Conservation (phyloP, 2,888 invertebrate species). For the Andrena haemorrhoa region DNA sequence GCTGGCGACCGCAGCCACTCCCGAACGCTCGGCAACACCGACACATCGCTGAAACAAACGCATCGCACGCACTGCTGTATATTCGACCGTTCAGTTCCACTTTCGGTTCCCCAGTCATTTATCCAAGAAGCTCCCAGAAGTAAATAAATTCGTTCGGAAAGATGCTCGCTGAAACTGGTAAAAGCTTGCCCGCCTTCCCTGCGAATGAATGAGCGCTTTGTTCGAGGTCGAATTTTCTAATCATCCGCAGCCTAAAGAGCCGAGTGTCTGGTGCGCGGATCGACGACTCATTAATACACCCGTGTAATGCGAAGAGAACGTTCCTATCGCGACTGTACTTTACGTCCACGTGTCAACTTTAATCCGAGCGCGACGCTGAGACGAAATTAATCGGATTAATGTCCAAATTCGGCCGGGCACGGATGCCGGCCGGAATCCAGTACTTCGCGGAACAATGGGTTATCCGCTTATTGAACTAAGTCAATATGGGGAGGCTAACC, state of each 20-base stretch:
- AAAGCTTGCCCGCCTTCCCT: too few species aligned
- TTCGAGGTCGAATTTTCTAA: not conserved
- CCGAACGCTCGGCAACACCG: slow-evolving; percentile 88
- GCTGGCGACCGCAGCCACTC: slow-evolving; percentile 89
- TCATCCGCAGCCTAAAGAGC: not conserved
- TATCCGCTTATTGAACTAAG: slow-evolving; percentile 51
- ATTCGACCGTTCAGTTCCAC: not conserved
- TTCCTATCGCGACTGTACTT: not conserved
- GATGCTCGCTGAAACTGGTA: too few species aligned
- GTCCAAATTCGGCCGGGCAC: slow-evolving; percentile 31
- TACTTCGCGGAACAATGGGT: slow-evolving; percentile 54
- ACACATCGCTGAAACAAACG: slow-evolving; percentile 86
- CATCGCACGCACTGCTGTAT: not conserved
- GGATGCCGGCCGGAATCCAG: slow-evolving; percentile 20
- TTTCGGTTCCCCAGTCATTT: too few species aligned
- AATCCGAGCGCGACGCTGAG: slow-evolving; percentile 4
- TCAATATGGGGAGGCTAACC: slow-evolving; percentile 36
- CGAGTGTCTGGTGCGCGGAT: not conserved
- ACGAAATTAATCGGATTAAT: slow-evolving; percentile 54
- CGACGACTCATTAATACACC: slow-evolving; percentile 3
- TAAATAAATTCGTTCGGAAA: too few species aligned
- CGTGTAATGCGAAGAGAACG: not conserved
- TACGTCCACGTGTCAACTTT: not conserved
- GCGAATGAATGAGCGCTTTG: too few species aligned
- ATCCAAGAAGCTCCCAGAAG: too few species aligned